A percentile compares a stretch with the other conserved stretches of the same genome.
Evolutionary conservation across 2,113 vertebrate species (phyloP).

Genomic region (Corynorhinus townsendii): DNA sequence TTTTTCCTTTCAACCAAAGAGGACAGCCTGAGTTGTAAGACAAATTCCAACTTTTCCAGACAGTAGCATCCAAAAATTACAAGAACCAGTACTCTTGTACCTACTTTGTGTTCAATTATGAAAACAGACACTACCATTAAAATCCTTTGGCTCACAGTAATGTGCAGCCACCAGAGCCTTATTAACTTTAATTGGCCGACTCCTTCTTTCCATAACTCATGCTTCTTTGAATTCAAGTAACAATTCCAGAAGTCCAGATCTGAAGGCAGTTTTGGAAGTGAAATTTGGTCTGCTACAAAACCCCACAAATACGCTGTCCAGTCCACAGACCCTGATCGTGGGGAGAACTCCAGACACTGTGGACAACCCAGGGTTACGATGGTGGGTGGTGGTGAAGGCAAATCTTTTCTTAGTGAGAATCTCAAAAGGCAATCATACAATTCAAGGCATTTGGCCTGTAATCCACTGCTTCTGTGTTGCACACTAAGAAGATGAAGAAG

Average conservation of each 20-base stretch:
- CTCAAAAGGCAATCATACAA: constrained; percentile 60
- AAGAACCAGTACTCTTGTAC: background rate
- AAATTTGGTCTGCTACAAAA: background rate
- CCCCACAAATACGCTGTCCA: background rate
- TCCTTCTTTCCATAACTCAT: constrained; percentile 6
- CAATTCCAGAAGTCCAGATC: background rate
- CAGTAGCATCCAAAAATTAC: background rate
- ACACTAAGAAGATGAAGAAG: constrained; percentile 48
- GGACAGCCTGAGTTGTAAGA: background rate
- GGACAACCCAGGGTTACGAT: background rate
- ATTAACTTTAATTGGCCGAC: background rate
- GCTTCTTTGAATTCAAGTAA: constrained; percentile 43
- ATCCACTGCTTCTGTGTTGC: constrained; percentile 14
- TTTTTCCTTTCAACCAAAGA: background rate
- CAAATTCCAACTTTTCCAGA: background rate
- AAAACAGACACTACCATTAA: background rate
- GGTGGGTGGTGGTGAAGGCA: background rate
- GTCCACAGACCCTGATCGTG: background rate
- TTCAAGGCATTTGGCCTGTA: constrained; percentile 33
- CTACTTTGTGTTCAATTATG: background rate
- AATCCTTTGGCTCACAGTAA: background rate
- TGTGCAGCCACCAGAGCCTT: background rate
- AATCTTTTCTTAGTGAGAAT: background rate
- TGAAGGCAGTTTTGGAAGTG: constrained; percentile 47
- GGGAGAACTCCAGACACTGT: background rate